Percentiles rank a stretch among this genome's conserved stretches.
Conservation (phyloP, 2,113 vertebrate genomes). For the Tupaia chinensis region DNA sequence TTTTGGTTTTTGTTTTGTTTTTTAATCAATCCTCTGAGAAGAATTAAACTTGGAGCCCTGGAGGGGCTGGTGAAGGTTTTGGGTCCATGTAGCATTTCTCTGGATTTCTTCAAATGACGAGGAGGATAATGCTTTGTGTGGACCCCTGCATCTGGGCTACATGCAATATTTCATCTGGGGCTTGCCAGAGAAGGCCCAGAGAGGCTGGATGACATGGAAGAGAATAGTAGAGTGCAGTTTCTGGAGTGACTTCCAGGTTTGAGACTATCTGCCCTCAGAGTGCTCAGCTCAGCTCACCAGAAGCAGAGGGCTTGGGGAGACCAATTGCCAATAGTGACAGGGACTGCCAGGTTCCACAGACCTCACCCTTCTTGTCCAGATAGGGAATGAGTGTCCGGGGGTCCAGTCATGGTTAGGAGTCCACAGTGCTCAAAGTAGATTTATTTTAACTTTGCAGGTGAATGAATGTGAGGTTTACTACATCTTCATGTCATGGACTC, state of each 20-base stretch:
- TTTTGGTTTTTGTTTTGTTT: not conserved
- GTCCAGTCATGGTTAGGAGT: not conserved
- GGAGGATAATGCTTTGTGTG: not conserved
- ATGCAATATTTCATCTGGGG: not conserved
- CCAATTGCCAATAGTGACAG: not conserved
- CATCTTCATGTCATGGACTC: not conserved
- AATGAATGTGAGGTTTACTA: not conserved
- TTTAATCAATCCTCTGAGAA: not conserved
- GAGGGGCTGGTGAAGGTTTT: not conserved
- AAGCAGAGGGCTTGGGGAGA: not conserved
- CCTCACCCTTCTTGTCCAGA: not conserved
- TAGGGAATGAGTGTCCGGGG: not conserved
- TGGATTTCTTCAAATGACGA: no score
- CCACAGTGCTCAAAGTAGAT: not conserved
- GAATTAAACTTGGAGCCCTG: not conserved
- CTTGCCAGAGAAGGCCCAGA: not conserved
- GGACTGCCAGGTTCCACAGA: rapidly evolving
- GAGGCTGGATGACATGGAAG: not conserved
- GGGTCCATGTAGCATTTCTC: not conserved
- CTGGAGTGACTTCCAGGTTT: not conserved
- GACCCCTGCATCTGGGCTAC: not conserved
- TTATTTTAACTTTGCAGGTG: not conserved
- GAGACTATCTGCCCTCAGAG: not conserved
- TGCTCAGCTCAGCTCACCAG: not conserved
- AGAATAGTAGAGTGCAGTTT: not conserved